Evolutionary conservation across 2,888 invertebrate genomes (phyloP), one percentile per base, ranked within the genome.

Genomic region (Marronus borbonicus): DNA sequence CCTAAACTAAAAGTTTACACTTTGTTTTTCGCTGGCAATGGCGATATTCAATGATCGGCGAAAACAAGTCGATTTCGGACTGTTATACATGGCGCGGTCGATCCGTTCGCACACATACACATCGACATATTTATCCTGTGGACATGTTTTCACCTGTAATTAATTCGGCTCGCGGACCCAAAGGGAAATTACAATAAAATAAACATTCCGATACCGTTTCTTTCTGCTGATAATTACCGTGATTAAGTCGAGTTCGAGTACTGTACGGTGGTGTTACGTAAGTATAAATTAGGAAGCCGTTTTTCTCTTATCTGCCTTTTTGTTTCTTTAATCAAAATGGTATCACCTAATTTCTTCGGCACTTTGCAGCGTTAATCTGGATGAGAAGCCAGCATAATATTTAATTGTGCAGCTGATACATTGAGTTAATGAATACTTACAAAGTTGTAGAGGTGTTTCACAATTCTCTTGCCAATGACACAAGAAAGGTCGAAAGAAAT

Each of bases 131-230:
- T 72, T 58, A 72, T 20, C 39, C 39, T 58, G 39, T 39, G 55
- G 70, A 70, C 49, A 36, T 24, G 55, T 70, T 70, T 55, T 70
- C 55, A 70, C 55, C 55, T 70, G 55, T 70, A 70, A 70, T 58
- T 52, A 70, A 70, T 62, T 74, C 72, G 58, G 72, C 62, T 74
- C 24, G 72, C 49, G 24, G 20, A 74, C 60, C 44, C 60, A 60
- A 24, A 60, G 20, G 24, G 60, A 60, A 60, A 72, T 70, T 72
- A 74, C 60, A 74, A 74, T 74, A 74, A 74, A 44, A 68, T 68
- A 68, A 68, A 68, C 68, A 68, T 68, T 68, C 68, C 68, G 28
- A 68, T 68, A 68, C 68, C 50, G 68, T 68, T 68, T 68, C 68
- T n/a, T 65, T 28, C 65, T 49, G 50, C 50, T 39, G 68, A 68